Evolutionary conservation across 2,797 vertebrate genomes (phyloP).

Genomic region (Triplophysa yarkandensis): DNA sequence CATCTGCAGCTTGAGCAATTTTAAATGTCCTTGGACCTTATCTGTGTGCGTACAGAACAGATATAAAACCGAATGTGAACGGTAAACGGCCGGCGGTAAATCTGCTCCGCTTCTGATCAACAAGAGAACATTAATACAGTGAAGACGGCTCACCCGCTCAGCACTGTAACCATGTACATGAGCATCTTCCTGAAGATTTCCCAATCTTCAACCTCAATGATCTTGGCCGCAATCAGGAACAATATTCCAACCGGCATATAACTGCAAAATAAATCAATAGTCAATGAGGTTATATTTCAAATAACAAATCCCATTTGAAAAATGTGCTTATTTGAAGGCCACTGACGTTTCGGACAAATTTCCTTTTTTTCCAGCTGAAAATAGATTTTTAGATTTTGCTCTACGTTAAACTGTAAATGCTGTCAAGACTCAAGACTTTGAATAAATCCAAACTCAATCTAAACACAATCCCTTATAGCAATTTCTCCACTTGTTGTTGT

Average conservation of each 20-base stretch:
- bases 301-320: neutral
- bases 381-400: no score
- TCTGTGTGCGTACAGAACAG: constrained; percentile 66
- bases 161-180: constrained; percentile 96
- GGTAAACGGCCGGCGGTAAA: constrained; percentile 64
- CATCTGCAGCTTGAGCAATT: constrained; percentile 75
- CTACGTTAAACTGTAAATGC: no score
- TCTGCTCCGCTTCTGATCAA: constrained; percentile 52
- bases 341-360: neutral
- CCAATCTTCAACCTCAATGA: constrained; percentile 98
- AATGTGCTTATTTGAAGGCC: neutral
- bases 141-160: constrained; percentile 85
- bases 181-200: constrained; percentile 97
- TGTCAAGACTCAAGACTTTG: no score
- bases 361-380: no score
- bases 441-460: no score
- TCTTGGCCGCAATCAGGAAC: constrained; percentile 97
- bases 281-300: neutral
- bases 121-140: constrained; percentile 29
- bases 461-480: no score
- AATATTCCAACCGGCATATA: constrained; percentile 97
- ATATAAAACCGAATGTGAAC: constrained; percentile 62
- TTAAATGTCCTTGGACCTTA: constrained; percentile 77
- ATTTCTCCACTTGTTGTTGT: no score
- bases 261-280: constrained; percentile 70